Conservation (phyloP, 2,888 invertebrate species). For the Apamea crenata region DNA sequence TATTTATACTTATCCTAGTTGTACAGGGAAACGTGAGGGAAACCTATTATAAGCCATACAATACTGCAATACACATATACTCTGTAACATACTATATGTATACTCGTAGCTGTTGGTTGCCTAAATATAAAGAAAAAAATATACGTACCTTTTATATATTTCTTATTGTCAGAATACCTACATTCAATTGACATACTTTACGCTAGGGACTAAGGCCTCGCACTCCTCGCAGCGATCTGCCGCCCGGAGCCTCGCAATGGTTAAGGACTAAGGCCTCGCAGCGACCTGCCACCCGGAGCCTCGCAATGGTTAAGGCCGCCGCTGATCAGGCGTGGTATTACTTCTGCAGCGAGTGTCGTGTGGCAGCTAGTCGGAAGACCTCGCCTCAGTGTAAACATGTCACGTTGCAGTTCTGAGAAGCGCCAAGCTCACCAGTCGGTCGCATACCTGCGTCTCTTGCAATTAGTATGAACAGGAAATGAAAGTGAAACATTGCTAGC, state of each 20-base stretch:
- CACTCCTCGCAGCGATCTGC: background rate
- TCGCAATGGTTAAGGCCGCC: too few relatives aligned
- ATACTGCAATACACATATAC: too few relatives aligned
- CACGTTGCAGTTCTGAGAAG: constrained; percentile 37
- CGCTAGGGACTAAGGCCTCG: background rate
- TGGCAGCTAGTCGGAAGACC: background rate
- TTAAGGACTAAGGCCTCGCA: background rate
- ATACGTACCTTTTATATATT: too few relatives aligned
- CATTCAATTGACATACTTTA: background rate
- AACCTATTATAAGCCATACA: too few relatives aligned
- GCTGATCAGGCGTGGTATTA: background rate
- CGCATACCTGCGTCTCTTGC: constrained; percentile 1
- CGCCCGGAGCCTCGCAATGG: background rate
- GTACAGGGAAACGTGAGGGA: too few relatives aligned
- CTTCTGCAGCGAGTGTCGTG: background rate
- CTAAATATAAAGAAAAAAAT: too few relatives aligned
- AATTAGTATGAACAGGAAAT: constrained; percentile 33
- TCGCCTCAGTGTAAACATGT: constrained; percentile 15
- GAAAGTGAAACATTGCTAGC: constrained; percentile 15
- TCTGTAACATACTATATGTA: too few relatives aligned
- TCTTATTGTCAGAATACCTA: background rate
- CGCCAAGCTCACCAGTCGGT: background rate
- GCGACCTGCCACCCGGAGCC: background rate
- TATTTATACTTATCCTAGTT: too few relatives aligned
- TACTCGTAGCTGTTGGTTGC: too few relatives aligned